phyloP scores from a whole-genome alignment of 2,797 vertebrate species.

The Macrochelys suwanniensis region DNA sequence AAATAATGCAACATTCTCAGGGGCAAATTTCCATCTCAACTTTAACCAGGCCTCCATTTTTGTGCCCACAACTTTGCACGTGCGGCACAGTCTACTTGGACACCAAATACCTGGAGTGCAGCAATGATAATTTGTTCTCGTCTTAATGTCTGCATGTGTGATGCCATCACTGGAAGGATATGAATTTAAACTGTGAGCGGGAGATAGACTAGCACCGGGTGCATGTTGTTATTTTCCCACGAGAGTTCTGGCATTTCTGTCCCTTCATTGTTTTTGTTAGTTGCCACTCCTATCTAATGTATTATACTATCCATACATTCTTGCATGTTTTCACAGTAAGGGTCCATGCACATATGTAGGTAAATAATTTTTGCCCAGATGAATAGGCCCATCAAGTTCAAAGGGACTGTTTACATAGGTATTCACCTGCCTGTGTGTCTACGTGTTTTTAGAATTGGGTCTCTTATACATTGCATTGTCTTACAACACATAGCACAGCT shows the following conservation, averaged over 20 bases:
- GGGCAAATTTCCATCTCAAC: slow-evolving; percentile 15
- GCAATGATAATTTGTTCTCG: slow-evolving; percentile 24
- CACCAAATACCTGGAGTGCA: slow-evolving; percentile 17
- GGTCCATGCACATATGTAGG: not conserved
- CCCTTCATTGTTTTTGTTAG: not conserved
- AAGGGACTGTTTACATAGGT: not conserved
- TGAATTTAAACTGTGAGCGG: slow-evolving; percentile 45
- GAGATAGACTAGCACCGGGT: not conserved
- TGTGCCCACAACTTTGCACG: not conserved
- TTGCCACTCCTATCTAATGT: not conserved
- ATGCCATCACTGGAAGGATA: slow-evolving; percentile 29
- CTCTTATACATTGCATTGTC: not conserved
- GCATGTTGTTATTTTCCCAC: slow-evolving; percentile 11
- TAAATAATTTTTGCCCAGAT: not conserved
- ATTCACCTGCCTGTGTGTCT: not conserved
- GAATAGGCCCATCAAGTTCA: not conserved
- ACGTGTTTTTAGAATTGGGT: accelerated
- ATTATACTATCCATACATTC: not conserved
- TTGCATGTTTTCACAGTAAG: not conserved
- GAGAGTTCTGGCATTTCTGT: not conserved
- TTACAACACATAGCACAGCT: not conserved
- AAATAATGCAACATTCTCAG: slow-evolving; percentile 30
- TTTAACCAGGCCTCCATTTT: slow-evolving; percentile 26
- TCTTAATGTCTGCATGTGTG: slow-evolving; percentile 27
- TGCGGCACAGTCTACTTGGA: slow-evolving; percentile 11